Evolutionary conservation across 2,797 vertebrate species (phyloP).

Genomic region (Ctenopoma multispine): DNA sequence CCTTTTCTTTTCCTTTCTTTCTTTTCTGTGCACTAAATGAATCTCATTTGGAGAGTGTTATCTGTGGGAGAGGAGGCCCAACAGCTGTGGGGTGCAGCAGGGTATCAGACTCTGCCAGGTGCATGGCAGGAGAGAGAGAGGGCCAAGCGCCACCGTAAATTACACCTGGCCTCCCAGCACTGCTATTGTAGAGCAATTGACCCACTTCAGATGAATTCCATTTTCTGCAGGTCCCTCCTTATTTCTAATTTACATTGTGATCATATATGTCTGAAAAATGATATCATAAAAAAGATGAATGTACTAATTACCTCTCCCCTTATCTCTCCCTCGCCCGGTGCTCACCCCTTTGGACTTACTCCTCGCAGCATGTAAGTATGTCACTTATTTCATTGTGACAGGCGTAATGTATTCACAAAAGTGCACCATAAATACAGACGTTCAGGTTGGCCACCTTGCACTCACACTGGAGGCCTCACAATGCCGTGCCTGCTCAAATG

Average conservation of each 20-base stretch:
- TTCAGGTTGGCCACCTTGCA: slow-evolving; percentile 96
- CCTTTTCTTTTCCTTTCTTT: slow-evolving; percentile 55
- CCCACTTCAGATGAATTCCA: slow-evolving; percentile 99
- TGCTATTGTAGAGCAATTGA: slow-evolving; percentile 97
- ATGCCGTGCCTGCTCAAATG: slow-evolving; percentile 91
- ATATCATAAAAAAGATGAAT: slow-evolving; percentile 99
- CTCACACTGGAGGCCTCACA: slow-evolving; percentile 85
- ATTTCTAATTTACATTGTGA: slow-evolving; percentile 99
- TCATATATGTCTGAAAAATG: slow-evolving; percentile 99
- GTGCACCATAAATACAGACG: slow-evolving; percentile 99
- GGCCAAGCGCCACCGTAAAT: slow-evolving; percentile 96
- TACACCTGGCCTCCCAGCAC: slow-evolving; percentile 95
- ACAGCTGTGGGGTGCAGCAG: slow-evolving; percentile 91
- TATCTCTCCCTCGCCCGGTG: slow-evolving; percentile 94
- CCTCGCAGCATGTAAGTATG: slow-evolving; percentile 94
- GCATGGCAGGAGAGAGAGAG: slow-evolving; percentile 84
- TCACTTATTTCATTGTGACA: slow-evolving; percentile 99
- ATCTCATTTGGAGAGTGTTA: slow-evolving; percentile 97
- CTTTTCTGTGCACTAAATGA: slow-evolving; percentile 92
- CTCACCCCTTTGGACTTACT: slow-evolving; percentile 93
- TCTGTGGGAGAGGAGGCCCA: slow-evolving; percentile 93
- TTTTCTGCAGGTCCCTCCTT: slow-evolving; percentile 99
- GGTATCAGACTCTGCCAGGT: slow-evolving; percentile 90
- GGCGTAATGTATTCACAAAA: slow-evolving; percentile 99
- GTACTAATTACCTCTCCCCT: slow-evolving; percentile 99